Conservation (phyloP, 2,113 vertebrate genomes). For the Zootoca vivipara region DNA sequence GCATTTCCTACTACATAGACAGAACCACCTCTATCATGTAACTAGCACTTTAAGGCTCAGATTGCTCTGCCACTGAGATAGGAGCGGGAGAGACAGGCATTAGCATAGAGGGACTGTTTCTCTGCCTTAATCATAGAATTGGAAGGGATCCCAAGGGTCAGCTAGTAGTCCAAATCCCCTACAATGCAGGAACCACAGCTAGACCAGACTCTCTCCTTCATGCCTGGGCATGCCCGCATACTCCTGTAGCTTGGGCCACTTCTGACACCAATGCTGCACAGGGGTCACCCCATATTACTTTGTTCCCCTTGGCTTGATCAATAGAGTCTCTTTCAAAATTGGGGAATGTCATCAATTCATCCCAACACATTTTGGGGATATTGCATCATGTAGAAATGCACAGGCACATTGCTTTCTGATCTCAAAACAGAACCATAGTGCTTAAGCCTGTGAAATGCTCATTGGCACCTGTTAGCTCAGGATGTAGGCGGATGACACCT, state of each 20-base stretch:
- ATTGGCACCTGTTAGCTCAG: not conserved
- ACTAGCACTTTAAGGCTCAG: too few relatives aligned
- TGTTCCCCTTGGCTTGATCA: not conserved
- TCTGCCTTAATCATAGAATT: too few relatives aligned
- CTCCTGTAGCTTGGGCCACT: not conserved
- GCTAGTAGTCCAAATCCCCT: too few relatives aligned
- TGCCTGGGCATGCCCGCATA: not conserved
- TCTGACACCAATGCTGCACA: not conserved
- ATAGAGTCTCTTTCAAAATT: not conserved
- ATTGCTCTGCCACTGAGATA: too few relatives aligned
- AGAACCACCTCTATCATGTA: not conserved
- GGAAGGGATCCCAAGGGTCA: too few relatives aligned
- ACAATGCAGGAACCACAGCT: too few relatives aligned
- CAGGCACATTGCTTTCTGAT: not conserved
- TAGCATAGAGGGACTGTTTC: too few relatives aligned
- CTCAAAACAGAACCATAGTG: not conserved
- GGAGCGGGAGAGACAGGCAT: too few relatives aligned
- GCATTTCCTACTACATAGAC: too few relatives aligned
- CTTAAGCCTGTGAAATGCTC: too few relatives aligned
- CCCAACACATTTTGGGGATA: not conserved
- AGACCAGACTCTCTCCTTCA: not conserved
- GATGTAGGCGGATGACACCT: too few relatives aligned
- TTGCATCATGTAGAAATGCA: not conserved
- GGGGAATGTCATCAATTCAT: conserved; percentile 13
- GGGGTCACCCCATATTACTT: not conserved